These are phyloP conservation scores for Plagodis dolabraria DNA, from an alignment of 2,888 invertebrate genomes.

Conservation along the genomic window DNA sequence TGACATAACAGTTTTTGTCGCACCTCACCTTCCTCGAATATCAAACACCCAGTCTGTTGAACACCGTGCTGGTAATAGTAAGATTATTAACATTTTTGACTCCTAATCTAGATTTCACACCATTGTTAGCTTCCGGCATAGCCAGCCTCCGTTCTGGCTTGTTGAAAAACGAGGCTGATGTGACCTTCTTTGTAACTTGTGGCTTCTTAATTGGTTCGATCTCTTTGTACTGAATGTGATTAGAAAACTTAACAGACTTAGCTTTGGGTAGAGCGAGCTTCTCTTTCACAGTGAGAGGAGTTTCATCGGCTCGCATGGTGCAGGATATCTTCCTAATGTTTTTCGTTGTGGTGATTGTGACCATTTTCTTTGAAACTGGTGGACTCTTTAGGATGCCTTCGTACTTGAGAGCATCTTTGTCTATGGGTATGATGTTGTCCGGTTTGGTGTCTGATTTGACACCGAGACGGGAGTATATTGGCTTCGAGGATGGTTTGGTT, in stretches of 20 bases:
- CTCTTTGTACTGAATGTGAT: constrained; percentile 73
- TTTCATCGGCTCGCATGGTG: constrained; percentile 79
- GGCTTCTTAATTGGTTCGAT: constrained; percentile 55
- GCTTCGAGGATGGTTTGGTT: constrained; percentile 55
- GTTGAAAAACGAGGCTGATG: constrained; percentile 64
- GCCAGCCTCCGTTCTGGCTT: constrained; percentile 75
- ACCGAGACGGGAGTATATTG: constrained; percentile 72
- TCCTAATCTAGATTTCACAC: constrained; percentile 69
- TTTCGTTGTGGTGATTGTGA: constrained; percentile 66
- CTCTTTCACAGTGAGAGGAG: constrained; percentile 70
- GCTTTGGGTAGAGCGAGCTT: constrained; percentile 66
- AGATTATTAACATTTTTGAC: constrained; percentile 61
- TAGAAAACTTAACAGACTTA: constrained; percentile 79
- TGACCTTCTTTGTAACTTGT: constrained; percentile 38
- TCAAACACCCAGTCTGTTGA: constrained; percentile 72
- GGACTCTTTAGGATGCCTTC: constrained; percentile 74
- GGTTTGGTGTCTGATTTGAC: constrained; percentile 49
- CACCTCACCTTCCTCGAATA: constrained; percentile 28
- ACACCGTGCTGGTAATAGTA: constrained; percentile 69
- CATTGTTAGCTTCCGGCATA: constrained; percentile 60
- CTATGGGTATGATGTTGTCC: constrained; percentile 54
- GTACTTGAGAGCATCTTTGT: constrained; percentile 73
- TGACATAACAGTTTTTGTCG: constrained; percentile 24
- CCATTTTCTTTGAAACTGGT: constrained; percentile 53
- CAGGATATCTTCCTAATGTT: constrained; percentile 65